Percentiles rank a stretch among this genome's conserved stretches.
phyloP scores from a whole-genome alignment of 2,888 invertebrate species.

The Chaetogeoica ovagalla region DNA sequence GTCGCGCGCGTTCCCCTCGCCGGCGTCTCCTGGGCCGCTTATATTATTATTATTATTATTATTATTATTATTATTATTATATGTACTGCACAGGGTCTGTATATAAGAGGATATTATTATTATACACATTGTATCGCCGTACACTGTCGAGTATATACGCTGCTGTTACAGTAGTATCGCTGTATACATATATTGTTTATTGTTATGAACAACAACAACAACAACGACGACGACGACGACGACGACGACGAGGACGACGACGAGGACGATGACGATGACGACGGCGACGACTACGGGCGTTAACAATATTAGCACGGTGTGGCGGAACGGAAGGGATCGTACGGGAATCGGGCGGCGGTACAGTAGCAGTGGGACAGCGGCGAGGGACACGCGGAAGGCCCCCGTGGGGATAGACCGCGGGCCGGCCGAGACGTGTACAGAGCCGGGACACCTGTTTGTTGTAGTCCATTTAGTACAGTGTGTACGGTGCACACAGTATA shows the following conservation, averaged over 20 bases:
- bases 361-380: background rate
- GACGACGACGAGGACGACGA: constrained; percentile 30
- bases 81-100: background rate
- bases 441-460: constrained; percentile 51
- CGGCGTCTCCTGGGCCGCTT: constrained; percentile 28
- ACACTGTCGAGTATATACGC: background rate
- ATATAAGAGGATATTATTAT: constrained; percentile 40
- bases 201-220: constrained; percentile 52
- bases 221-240: constrained; percentile 25
- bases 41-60: too few relatives aligned
- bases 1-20: constrained; percentile 46
- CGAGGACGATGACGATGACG: too few relatives aligned
- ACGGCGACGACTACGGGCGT: constrained; percentile 40
- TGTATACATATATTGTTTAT: constrained; percentile 47
- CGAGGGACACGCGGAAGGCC: constrained; percentile 27
- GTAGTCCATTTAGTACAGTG: constrained; percentile 48
- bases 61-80: too few relatives aligned
- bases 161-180: too few relatives aligned
- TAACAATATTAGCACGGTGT: constrained; percentile 45
- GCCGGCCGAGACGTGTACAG: constrained; percentile 16
- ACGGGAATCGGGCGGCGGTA: background rate
- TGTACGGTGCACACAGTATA: constrained; percentile 10
- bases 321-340: constrained; percentile 2
- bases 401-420: constrained; percentile 45
- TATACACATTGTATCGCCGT: constrained; percentile 37